A percentile compares a stretch with the other conserved stretches of the same genome.
Evolutionary conservation across 2,888 invertebrate genomes (phyloP).

Genomic region (Phengaris alcon): DNA sequence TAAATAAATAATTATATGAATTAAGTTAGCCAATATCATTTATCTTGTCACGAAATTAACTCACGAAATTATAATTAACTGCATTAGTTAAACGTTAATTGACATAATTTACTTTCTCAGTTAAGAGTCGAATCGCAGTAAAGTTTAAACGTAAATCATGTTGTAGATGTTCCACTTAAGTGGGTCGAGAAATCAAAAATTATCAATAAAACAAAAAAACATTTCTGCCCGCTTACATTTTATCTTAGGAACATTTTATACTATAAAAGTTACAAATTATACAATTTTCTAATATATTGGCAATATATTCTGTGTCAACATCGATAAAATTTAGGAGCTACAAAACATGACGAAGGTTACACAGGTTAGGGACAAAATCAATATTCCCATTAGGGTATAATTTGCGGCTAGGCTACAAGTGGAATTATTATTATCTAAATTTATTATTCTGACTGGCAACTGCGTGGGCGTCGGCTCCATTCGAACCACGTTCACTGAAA

Average conservation of each 20-base stretch:
- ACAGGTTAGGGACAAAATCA: constrained; percentile 37
- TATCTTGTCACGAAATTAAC: constrained; percentile 11
- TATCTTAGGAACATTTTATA: constrained; percentile 11
- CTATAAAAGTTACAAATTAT: constrained; percentile 24
- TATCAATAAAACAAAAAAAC: constrained; percentile 9
- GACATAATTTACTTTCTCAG: constrained; percentile 33
- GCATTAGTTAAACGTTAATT: constrained; percentile 35
- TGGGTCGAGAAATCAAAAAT: background rate
- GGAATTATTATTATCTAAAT: constrained; percentile 50
- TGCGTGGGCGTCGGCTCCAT: constrained; percentile 68
- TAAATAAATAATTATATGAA: background rate
- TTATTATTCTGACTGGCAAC: constrained; percentile 68
- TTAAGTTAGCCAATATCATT: constrained; percentile 1
- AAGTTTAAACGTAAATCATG: constrained; percentile 35
- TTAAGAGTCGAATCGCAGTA: constrained; percentile 34
- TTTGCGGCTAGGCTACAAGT: constrained; percentile 46
- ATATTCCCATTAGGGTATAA: constrained; percentile 45
- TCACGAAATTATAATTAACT: constrained; percentile 33
- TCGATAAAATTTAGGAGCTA: constrained; percentile 28
- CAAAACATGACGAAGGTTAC: constrained; percentile 19
- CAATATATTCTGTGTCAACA: constrained; percentile 25
- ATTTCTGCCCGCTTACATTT: background rate
- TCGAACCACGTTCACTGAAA: constrained; percentile 72
- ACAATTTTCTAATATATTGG: constrained; percentile 14
- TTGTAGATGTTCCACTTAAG: constrained; percentile 9